Percentiles rank a stretch among this genome's conserved stretches.
Evolutionary conservation across 23 tunicate genomes (phyloP).

Genomic region (Ascidia mentula): DNA sequence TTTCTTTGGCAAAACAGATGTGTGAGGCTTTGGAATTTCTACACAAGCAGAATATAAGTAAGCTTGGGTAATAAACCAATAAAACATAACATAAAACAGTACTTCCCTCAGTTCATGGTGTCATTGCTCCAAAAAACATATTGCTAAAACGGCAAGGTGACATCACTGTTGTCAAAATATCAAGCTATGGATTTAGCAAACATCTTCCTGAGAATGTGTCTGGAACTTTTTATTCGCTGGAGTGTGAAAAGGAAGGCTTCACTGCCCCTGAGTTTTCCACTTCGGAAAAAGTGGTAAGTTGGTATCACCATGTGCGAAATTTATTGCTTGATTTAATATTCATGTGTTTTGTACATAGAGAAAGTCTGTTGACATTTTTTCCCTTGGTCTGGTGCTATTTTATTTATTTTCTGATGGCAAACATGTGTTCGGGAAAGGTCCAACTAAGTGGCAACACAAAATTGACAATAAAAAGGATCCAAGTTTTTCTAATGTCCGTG

Average conservation of each 20-base stretch:
- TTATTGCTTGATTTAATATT: neutral
- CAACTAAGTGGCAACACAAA: neutral
- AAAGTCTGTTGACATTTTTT: slow-evolving; percentile 15
- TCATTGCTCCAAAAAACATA: neutral
- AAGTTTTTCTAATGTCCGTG: neutral
- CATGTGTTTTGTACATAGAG: neutral
- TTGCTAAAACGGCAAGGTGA: neutral
- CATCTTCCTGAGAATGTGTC: neutral
- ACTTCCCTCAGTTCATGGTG: neutral
- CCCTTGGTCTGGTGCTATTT: neutral
- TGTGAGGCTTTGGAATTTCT: neutral
- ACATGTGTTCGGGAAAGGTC: slow-evolving; percentile 6
- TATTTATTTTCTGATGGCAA: neutral
- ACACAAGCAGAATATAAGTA: neutral
- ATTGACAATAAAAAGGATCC: neutral
- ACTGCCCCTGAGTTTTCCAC: neutral
- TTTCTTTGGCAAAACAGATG: neutral
- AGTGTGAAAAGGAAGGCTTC: neutral
- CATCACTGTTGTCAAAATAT: neutral
- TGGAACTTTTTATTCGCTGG: neutral
- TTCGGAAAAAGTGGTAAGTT: neutral
- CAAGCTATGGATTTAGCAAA: slow-evolving; percentile 11
- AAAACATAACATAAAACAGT: too few species aligned
- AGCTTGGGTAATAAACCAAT: neutral
- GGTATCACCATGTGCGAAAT: neutral